Evolutionary conservation across 2,797 vertebrate genomes (phyloP).

Genomic region (Ceryle rudis): DNA sequence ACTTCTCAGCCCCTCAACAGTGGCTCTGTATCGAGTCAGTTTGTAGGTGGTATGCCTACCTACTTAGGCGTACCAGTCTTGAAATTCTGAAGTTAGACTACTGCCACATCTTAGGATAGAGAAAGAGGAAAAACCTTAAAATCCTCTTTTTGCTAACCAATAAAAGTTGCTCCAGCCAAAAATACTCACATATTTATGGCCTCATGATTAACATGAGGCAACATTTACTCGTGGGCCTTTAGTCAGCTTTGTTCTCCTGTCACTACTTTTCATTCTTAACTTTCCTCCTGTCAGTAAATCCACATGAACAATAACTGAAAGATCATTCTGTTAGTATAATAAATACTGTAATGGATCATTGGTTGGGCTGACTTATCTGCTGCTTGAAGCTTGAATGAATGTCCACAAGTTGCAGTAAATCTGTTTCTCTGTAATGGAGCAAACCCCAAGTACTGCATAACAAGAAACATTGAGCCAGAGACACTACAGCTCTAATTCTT

Average conservation of each 20-base stretch:
- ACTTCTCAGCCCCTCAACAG: not conserved
- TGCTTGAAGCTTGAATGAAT: slow-evolving; percentile 32
- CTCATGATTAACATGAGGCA: not conserved
- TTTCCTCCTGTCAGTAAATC: slow-evolving; percentile 1
- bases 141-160: not conserved
- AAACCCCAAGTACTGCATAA: not conserved
- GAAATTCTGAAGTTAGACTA: not conserved
- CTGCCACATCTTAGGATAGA: not conserved
- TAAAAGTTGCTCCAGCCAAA: not conserved
- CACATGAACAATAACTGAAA: not conserved
- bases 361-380: slow-evolving; percentile 17
- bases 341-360: slow-evolving; percentile 1
- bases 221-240: not conserved
- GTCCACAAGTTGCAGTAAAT: not conserved
- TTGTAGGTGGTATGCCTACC: not conserved
- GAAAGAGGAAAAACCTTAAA: not conserved
- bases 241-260: not conserved
- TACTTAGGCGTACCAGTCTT: not conserved
- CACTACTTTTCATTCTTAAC: not conserved
- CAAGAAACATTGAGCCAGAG: not conserved
- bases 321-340: slow-evolving; percentile 38
- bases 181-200: not conserved
- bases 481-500: slow-evolving; percentile 17
- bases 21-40: not conserved
- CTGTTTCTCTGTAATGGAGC: slow-evolving; percentile 21